These are phyloP conservation scores for Gymnoscelis rufifasciata DNA, from an alignment of 2,888 invertebrate genomes.

Conservation along the genomic window DNA sequence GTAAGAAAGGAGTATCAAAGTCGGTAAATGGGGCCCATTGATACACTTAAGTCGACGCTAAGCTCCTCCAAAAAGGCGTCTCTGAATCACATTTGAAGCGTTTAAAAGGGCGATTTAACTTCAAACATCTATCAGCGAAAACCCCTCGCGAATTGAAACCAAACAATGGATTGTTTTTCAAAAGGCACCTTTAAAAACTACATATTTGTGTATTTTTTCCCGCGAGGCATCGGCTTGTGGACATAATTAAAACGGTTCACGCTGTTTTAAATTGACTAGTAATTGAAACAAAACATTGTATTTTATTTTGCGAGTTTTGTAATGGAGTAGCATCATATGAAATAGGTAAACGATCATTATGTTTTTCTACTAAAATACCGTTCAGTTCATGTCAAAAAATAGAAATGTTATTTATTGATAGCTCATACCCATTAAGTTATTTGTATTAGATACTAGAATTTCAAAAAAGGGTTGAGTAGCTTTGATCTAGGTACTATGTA, in stretches of 20 bases:
- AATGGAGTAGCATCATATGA: background rate
- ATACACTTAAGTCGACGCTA: conserved; percentile 46
- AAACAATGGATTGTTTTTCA: conserved; percentile 68
- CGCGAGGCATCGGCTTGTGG: conserved; percentile 39
- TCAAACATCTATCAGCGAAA: conserved; percentile 64
- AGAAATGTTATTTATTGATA: too few species aligned
- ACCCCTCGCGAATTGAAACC: conserved; percentile 67
- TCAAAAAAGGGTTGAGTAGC: too few species aligned
- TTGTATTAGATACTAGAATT: too few species aligned
- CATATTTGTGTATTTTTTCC: conserved; percentile 54
- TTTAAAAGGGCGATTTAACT: conserved; percentile 76
- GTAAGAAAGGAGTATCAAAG: conserved; percentile 17
- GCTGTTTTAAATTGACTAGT: conserved; percentile 24
- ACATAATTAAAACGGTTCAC: conserved; percentile 27
- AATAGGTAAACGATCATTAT: too few species aligned
- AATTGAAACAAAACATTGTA: conserved; percentile 24
- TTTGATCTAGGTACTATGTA: too few species aligned
- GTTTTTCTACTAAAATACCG: too few species aligned
- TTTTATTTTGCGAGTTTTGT: conserved; percentile 26
- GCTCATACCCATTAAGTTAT: too few species aligned
- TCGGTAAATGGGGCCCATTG: conserved; percentile 31
- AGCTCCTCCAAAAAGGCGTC: conserved; percentile 61
- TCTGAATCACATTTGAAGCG: conserved; percentile 68
- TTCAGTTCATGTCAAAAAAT: too few species aligned
- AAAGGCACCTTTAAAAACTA: conserved; percentile 64